Evolutionary conservation across 2,113 vertebrate genomes (phyloP), one percentile per base, ranked within the genome.

Genomic region (Origma solitaria): DNA sequence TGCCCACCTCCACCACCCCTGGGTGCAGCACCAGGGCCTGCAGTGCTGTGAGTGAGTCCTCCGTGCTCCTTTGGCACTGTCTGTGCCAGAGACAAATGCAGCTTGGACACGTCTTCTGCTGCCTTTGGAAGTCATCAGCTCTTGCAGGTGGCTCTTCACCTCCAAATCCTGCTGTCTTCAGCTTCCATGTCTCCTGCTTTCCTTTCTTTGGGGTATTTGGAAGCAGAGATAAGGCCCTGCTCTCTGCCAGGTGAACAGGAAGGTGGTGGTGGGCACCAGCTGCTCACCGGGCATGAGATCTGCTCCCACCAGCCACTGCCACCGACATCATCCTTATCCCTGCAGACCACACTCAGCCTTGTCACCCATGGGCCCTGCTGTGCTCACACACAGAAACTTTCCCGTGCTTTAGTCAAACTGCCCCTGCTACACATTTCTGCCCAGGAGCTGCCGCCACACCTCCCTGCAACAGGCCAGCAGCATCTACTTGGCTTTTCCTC

Each of bases 271-370:
- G 42, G 31, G 30, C 37, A 49, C 25, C 35, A 64, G 69, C 37
- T 31, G 58, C 21, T 30, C 40, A 18, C 2, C 0, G 0, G 62
- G 50, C 45, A 40, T 0, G 1, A 21, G 4, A 19, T 24, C 60
- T 61, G 60, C 56, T 82, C 56, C 42, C 4, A 2, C 35, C 4
- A 2, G 47, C 25, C 51, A 82, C 5, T 0, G 1, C 51, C 25
- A 38, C 0, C 40, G 33, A 25, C 42, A 33, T 3, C 0, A 1
- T 28, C 57, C 53, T 71, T 14, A 47, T 20, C 47, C 1, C 2
- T 15, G 50, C 24, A 69, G 54, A 31, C 17, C 69, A 65, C 6
- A 1, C 44, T 71, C 90, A 71, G 12, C 38, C 35, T n/a, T 37
- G 38, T 21, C 33, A 25, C 42, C 69, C 1, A 0, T 3, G 2